Conservation (phyloP, 2,113 vertebrate species). For the Uria aalge region DNA sequence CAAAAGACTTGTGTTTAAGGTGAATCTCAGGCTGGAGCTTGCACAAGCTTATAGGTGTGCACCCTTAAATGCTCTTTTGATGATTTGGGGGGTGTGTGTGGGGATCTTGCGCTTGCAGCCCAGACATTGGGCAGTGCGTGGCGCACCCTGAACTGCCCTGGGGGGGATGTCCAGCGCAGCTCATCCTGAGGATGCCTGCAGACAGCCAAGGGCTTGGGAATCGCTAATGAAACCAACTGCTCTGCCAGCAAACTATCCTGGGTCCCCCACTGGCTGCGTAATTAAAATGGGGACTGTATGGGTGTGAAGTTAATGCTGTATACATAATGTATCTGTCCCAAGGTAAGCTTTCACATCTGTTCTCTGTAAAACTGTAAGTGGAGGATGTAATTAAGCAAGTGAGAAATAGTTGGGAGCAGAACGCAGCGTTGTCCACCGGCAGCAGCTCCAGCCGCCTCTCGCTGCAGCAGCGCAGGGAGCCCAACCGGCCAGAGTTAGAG, state of each 20-base stretch:
- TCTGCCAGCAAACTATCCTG: neutral
- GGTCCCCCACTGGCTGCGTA: slow-evolving; percentile 23
- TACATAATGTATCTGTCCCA: slow-evolving; percentile 38
- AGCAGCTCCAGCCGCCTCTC: neutral
- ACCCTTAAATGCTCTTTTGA: neutral
- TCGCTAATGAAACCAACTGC: neutral
- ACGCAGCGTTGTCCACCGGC: neutral
- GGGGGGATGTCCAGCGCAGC: neutral
- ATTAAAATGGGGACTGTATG: slow-evolving; percentile 15
- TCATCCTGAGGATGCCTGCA: neutral
- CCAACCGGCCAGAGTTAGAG: neutral
- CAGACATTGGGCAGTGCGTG: neutral
- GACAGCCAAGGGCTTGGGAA: neutral
- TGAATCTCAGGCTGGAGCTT: neutral
- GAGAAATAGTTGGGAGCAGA: neutral
- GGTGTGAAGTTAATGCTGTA: slow-evolving; percentile 36
- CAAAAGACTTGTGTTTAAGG: neutral
- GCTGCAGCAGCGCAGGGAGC: neutral
- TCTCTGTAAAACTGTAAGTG: neutral
- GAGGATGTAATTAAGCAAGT: neutral
- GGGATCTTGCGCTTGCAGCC: rapidly evolving
- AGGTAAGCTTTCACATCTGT: slow-evolving; percentile 25
- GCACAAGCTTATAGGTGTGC: neutral
- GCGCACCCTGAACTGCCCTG: neutral
- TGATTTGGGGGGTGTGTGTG: neutral